Conservation (phyloP, 1,140 invertebrate genomes). For the Pararge aegeria region DNA sequence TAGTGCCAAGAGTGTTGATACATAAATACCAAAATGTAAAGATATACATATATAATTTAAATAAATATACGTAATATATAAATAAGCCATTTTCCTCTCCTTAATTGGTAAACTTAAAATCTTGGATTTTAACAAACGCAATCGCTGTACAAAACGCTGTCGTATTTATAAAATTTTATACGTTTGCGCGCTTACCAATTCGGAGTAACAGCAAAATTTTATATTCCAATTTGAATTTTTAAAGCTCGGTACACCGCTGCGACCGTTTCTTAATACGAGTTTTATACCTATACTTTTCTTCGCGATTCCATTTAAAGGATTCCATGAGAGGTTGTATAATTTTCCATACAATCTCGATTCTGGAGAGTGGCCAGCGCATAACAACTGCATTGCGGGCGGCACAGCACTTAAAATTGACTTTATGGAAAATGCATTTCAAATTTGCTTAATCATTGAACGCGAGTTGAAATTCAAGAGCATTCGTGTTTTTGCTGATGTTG, state of each 20-base stretch:
- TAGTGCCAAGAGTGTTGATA: too few relatives aligned
- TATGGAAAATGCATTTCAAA: constrained; percentile 38
- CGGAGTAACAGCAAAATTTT: constrained; percentile 27
- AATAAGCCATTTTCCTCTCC: too few relatives aligned
- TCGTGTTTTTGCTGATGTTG: constrained; percentile 1
- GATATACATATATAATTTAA: too few relatives aligned
- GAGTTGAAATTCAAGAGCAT: constrained; percentile 6
- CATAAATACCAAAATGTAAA: too few relatives aligned
- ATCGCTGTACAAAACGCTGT: not conserved
- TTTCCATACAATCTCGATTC: constrained; percentile 67
- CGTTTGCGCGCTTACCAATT: constrained; percentile 19
- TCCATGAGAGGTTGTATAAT: constrained; percentile 65
- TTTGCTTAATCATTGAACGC: constrained; percentile 19
- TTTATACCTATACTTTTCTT: constrained; percentile 30
- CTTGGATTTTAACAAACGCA: too few relatives aligned
- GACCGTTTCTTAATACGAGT: constrained; percentile 34
- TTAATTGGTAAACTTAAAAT: too few relatives aligned
- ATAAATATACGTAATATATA: too few relatives aligned
- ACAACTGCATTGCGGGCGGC: constrained; percentile 60
- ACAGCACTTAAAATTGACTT: constrained; percentile 33
- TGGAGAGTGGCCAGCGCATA: constrained; percentile 65
- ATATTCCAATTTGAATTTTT: constrained; percentile 38
- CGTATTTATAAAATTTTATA: constrained; percentile 29
- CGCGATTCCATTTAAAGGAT: constrained; percentile 33
- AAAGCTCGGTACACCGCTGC: constrained; percentile 26